Conservation (phyloP, 2,113 vertebrate species). For the Pluvialis apricaria region DNA sequence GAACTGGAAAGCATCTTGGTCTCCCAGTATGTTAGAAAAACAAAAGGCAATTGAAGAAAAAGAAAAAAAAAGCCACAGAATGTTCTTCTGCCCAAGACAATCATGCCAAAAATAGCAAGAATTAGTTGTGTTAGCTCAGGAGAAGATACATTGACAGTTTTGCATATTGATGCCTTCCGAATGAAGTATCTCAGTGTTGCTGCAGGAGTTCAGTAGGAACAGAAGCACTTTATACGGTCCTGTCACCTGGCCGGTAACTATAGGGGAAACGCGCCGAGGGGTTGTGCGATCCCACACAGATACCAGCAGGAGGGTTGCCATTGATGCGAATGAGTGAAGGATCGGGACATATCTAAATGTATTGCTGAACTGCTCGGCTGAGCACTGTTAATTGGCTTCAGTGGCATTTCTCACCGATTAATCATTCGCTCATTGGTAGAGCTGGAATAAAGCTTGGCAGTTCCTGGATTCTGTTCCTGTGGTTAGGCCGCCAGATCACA, state of each 20-base stretch:
- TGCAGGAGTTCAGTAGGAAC: neutral
- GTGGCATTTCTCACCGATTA: neutral
- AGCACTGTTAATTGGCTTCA: neutral
- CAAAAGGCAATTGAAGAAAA: conserved; percentile 34
- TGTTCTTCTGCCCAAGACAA: conserved; percentile 28
- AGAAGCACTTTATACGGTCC: neutral
- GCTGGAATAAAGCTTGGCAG: conserved; percentile 7
- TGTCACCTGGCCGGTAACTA: neutral
- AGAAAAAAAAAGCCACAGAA: neutral
- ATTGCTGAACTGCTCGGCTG: neutral
- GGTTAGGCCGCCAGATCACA: conserved; percentile 31
- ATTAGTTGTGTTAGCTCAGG: neutral
- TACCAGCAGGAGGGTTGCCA: neutral
- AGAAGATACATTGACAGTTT: neutral
- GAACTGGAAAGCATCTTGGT: conserved; percentile 15
- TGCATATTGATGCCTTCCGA: neutral
- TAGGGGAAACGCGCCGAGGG: neutral
- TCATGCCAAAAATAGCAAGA: conserved; percentile 41
- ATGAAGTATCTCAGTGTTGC: neutral
- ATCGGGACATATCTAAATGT: neutral
- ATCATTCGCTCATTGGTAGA: neutral
- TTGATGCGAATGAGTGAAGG: neutral
- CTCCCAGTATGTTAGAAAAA: conserved; percentile 41
- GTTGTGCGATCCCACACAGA: neutral
- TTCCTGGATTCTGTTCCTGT: conserved; percentile 45